These are phyloP conservation scores for Micrasema minimum DNA, from an alignment of 1,140 invertebrate genomes.

Conservation along the genomic window DNA sequence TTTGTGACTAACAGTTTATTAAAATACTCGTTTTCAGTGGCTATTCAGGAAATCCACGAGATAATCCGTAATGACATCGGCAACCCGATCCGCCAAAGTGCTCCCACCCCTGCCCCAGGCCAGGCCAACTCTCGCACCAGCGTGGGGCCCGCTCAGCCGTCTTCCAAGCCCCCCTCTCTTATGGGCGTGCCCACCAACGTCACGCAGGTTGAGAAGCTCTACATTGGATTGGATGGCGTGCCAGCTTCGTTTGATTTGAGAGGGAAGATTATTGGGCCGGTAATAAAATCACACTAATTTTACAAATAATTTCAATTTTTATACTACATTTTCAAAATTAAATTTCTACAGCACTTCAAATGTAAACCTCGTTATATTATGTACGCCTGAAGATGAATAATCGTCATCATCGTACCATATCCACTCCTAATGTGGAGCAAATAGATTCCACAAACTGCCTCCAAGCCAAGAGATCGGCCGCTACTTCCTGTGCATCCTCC, in stretches of 20 bases:
- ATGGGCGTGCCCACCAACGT: constrained; percentile 31
- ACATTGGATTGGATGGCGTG: constrained; percentile 80
- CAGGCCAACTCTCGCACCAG: background rate
- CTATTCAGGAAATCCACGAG: constrained; percentile 46
- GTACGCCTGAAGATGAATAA: too few species aligned
- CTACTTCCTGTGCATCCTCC: too few species aligned
- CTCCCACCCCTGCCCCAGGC: background rate
- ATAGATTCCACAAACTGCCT: too few species aligned
- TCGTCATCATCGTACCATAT: too few species aligned
- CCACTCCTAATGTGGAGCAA: too few species aligned
- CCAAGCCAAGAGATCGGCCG: too few species aligned
- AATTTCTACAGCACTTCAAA: too few species aligned
- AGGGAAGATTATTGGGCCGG: constrained; percentile 75
- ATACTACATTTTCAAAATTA: too few species aligned
- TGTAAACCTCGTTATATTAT: too few species aligned
- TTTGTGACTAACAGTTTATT: too few species aligned
- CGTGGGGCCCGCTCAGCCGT: background rate
- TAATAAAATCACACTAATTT: too few species aligned
- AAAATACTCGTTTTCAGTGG: constrained; percentile 48
- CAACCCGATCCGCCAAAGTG: constrained; percentile 31
- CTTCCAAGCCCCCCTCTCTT: constrained; percentile 31
- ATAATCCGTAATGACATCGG: constrained; percentile 44
- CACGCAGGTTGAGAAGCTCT: constrained; percentile 75
- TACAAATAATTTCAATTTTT: too few species aligned
- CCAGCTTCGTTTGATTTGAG: constrained; percentile 80